Percentiles rank a stretch among this genome's conserved stretches.
Conservation (phyloP, 2,113 vertebrate species). For the Ptilonorhynchus violaceus region DNA sequence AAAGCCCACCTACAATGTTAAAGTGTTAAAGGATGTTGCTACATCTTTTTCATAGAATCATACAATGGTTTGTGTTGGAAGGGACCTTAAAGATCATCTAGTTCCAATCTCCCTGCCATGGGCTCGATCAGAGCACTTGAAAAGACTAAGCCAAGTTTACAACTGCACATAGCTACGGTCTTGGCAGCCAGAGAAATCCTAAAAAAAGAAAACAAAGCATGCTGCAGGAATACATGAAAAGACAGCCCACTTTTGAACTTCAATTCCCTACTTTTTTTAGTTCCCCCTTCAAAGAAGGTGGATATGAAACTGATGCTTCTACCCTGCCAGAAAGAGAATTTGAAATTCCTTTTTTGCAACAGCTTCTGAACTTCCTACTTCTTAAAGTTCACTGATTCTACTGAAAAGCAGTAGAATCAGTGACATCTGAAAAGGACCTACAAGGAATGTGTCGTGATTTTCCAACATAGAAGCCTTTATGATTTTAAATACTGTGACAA, state of each 20-base stretch:
- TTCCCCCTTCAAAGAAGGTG: not conserved
- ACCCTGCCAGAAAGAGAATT: not conserved
- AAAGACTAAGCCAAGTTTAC: not conserved
- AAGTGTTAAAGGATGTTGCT: not conserved
- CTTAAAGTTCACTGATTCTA: not conserved
- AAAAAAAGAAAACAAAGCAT: not conserved
- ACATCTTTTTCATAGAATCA: not conserved
- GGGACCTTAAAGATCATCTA: not conserved
- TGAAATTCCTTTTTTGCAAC: not conserved
- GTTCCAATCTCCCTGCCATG: not conserved
- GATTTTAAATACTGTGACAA: not conserved
- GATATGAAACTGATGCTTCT: not conserved
- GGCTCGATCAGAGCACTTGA: not conserved
- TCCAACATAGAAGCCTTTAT: not conserved
- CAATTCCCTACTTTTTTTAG: not conserved
- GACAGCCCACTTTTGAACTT: not conserved
- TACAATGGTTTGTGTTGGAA: not conserved
- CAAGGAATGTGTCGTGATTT: not conserved
- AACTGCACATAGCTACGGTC: not conserved
- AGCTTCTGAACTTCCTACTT: not conserved
- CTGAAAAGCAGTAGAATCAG: not conserved
- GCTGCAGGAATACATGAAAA: not conserved
- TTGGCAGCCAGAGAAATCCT: not conserved
- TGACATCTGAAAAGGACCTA: not conserved
- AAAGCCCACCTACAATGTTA: rapidly evolving